A percentile compares a stretch with the other conserved stretches of the same genome.
Evolutionary conservation across 2,113 vertebrate genomes (phyloP).

Genomic region (Cyprichromis sp.): DNA sequence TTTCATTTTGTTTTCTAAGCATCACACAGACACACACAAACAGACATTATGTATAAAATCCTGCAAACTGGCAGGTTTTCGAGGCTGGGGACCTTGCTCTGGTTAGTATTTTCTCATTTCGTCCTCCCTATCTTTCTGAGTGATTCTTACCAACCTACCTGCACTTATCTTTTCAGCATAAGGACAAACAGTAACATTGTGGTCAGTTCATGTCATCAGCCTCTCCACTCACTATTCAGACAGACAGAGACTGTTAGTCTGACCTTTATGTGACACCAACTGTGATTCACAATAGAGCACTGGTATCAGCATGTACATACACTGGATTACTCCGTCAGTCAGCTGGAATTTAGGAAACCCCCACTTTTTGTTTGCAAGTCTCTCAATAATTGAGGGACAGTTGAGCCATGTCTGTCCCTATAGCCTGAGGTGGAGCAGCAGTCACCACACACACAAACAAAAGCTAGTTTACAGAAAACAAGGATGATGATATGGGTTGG

Average conservation of each 20-base stretch:
- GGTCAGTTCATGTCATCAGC: background rate
- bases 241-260: background rate
- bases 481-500: background rate
- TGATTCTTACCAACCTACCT: background rate
- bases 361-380: background rate
- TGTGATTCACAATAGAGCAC: background rate
- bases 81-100: background rate
- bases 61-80: background rate
- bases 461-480: background rate
- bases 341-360: background rate
- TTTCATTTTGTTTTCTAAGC: background rate
- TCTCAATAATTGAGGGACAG: constrained; percentile 25
- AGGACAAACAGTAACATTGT: background rate
- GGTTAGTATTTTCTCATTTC: background rate
- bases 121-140: background rate
- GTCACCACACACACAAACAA: background rate
- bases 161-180: background rate
- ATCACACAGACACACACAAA: background rate
- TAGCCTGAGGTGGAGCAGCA: background rate
- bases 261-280: constrained; percentile 15
- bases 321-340: background rate
- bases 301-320: background rate
- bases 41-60: background rate
- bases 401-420: background rate
- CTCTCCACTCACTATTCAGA: background rate